These are phyloP conservation scores for Neosalanx taihuensis DNA, from an alignment of 2,797 vertebrate species.

Conservation along the genomic window DNA sequence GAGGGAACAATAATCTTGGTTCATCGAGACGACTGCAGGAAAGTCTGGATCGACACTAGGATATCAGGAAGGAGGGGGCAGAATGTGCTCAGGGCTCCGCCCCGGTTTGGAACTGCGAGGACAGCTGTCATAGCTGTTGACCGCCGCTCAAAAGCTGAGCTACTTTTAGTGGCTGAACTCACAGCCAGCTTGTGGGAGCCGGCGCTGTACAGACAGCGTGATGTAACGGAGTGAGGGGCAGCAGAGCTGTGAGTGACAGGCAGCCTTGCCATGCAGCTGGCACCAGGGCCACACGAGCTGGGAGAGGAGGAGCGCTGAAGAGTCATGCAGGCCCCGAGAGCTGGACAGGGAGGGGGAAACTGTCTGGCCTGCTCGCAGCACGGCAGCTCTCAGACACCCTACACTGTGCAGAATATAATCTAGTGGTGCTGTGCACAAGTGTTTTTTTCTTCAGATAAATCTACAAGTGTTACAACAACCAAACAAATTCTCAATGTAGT, in stretches of 20 bases:
- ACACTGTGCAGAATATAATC: too few species aligned
- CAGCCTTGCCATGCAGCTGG: not conserved
- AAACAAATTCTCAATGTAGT: too few species aligned
- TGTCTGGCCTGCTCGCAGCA: too few species aligned
- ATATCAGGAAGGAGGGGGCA: not conserved
- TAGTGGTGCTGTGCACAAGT: too few species aligned
- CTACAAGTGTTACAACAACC: too few species aligned
- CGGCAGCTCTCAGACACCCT: too few species aligned
- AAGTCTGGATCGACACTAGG: too few species aligned
- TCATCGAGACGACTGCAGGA: too few species aligned
- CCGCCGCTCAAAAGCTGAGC: constrained; percentile 23
- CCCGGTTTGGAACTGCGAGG: constrained; percentile 33
- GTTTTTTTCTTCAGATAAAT: too few species aligned
- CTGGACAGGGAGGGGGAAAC: too few species aligned
- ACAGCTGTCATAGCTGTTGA: constrained; percentile 65
- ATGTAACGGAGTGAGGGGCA: constrained; percentile 39
- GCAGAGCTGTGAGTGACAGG: constrained; percentile 29
- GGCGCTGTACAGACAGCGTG: constrained; percentile 9
- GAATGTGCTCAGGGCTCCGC: not conserved
- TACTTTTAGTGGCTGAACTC: constrained; percentile 55
- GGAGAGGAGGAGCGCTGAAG: not conserved
- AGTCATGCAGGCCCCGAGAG: not conserved
- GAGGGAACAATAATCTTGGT: too few species aligned
- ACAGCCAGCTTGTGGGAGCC: constrained; percentile 4
- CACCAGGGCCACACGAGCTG: not conserved